Evolutionary conservation across 2,888 invertebrate species (phyloP), one percentile per base, ranked within the genome.

Genomic region (Brachylomia viminalis): DNA sequence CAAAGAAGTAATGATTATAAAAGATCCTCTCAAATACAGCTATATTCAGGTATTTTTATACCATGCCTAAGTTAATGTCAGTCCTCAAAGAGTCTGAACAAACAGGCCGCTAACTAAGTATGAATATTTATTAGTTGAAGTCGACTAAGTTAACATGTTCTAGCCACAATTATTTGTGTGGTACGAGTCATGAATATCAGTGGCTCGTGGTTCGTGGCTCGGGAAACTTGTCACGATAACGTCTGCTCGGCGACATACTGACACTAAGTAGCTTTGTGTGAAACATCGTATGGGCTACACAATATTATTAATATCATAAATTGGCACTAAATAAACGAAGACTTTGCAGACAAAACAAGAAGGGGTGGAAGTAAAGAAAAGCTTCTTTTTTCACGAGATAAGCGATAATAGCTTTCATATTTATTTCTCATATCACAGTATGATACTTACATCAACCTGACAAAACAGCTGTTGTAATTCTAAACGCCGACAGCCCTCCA

Each of bases 51-150:
- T 5, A 38, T 38, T 38, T 38, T 38, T 38, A 79, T 64, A 38
- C 27, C 27, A 64, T 58, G 84, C 62, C 66, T 80, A 80, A 42
- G 67, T 84, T 59, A 84, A 65, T 47, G 42, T 5, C 56, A 79
- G 58, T 59, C 54, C 15, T 72, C 73, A 68, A 79, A 80, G 80
- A 73, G 62, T 64, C 58, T 23, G 23, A 17, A 52, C 52, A 54
- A 81, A 64, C 80, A 68, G 67, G 42, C 59, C 59, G 42, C 58
- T 72, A 78, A 64, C 68, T 69, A 47, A 42, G 49, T 68, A 81
- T 80, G 80, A 84, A 81, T 81, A 81, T 84, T 65, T 84, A 81
- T 84, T 61, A 80, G 45, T 33, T 72, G n/a, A 54, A 79, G 23
- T 66, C 71, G 80, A 72, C 66, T 80, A 59, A 72, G 67, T 65